These are phyloP conservation scores for Nemurella pictetii DNA, from an alignment of 2,888 invertebrate species.

Conservation along the genomic window DNA sequence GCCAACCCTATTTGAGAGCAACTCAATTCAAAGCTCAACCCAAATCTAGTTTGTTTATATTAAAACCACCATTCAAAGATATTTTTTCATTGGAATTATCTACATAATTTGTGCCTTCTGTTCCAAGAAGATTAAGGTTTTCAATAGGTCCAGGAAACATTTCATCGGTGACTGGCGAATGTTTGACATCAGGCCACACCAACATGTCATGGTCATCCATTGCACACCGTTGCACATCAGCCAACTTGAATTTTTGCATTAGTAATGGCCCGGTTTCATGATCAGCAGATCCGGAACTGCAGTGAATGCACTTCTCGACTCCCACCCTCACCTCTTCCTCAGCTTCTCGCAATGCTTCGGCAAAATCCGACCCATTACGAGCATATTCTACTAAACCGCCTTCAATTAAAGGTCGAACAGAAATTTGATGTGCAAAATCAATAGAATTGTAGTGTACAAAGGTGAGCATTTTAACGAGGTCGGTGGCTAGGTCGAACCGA, in stretches of 20 bases:
- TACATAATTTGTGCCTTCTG: not conserved
- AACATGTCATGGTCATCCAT: not conserved
- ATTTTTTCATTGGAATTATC: not conserved
- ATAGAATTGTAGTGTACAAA: conserved; percentile 28
- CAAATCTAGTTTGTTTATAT: not conserved
- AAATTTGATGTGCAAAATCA: not conserved
- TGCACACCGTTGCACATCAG: not conserved
- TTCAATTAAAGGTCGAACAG: not conserved
- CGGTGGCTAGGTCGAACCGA: conserved; percentile 48
- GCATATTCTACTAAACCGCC: conserved; percentile 21
- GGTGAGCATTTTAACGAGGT: conserved; percentile 45
- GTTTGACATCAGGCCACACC: not conserved
- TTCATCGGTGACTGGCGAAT: not conserved
- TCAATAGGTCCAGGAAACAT: conserved; percentile 19
- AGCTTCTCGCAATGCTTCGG: conserved; percentile 5
- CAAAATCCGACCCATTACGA: not conserved
- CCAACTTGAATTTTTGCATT: not conserved
- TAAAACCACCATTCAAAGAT: not conserved
- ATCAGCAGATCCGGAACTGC: not conserved
- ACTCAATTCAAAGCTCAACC: not conserved
- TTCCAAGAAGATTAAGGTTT: conserved; percentile 15
- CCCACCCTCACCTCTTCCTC: not conserved
- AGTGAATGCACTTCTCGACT: not conserved
- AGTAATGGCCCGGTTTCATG: not conserved
- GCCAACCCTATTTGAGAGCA: too few relatives aligned